These are phyloP conservation scores for Sialis lutaria DNA, from an alignment of 2,888 invertebrate species.

Conservation along the genomic window DNA sequence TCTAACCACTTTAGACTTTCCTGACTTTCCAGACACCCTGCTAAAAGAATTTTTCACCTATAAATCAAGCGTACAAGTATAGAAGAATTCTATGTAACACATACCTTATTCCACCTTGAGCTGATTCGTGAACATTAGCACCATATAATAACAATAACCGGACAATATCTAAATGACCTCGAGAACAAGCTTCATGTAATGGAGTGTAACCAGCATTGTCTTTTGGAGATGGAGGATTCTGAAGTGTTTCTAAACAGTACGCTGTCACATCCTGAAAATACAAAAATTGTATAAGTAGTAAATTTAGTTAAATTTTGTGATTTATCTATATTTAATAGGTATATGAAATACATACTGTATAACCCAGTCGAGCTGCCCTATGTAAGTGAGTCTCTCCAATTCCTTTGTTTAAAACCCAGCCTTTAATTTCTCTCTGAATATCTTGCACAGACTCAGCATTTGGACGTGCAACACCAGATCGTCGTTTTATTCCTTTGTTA, in stretches of 20 bases:
- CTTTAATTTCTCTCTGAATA: slow-evolving; percentile 69
- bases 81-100: neutral
- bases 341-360: slow-evolving; percentile 56
- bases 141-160: slow-evolving; percentile 71
- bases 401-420: slow-evolving; percentile 87
- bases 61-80: neutral
- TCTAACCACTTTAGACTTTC: too few species aligned
- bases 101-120: slow-evolving; percentile 76
- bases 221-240: slow-evolving; percentile 66
- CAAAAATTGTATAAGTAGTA: too few species aligned
- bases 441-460: slow-evolving; percentile 54
- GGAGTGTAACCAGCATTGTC: slow-evolving; percentile 91
- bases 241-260: slow-evolving; percentile 75
- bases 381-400: slow-evolving; percentile 87
- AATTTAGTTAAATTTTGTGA: too few species aligned
- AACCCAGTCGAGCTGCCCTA: slow-evolving; percentile 76
- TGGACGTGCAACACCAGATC: slow-evolving; percentile 28
- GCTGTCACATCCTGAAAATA: slow-evolving; percentile 64
- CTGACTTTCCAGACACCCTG: too few species aligned
- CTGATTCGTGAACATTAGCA: slow-evolving; percentile 81
- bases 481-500: slow-evolving; percentile 26
- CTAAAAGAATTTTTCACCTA: neutral
- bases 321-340: too few species aligned
- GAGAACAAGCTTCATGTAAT: slow-evolving; percentile 78
- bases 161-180: slow-evolving; percentile 76